Evolutionary conservation across 2,113 vertebrate genomes (phyloP).

Genomic region (Lota lota): DNA sequence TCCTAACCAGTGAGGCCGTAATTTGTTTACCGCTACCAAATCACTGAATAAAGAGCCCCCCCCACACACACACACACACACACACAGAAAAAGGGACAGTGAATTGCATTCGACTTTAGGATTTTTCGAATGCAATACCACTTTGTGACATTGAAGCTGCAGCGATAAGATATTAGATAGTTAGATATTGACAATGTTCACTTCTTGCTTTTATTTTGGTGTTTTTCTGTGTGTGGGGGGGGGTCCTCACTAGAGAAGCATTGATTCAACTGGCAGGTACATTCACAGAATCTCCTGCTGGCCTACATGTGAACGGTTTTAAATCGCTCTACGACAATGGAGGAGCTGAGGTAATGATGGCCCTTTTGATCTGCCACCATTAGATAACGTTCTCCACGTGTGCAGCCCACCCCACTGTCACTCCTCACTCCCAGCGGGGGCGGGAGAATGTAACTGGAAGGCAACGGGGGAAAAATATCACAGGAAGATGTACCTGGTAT

Average conservation of each 20-base stretch:
- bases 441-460: conserved; percentile 27
- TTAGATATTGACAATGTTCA: conserved; percentile 37
- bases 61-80: neutral
- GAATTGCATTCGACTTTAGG: neutral
- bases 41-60: conserved; percentile 20
- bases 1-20: conserved; percentile 43
- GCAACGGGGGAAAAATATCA: conserved; percentile 17
- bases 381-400: conserved; percentile 57
- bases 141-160: conserved; percentile 22
- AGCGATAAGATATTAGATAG: conserved; percentile 10
- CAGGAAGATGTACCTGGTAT: conserved; percentile 10
- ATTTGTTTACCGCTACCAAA: conserved; percentile 60
- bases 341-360: conserved; percentile 52
- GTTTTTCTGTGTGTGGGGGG: neutral
- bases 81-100: neutral
- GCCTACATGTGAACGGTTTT: conserved; percentile 43
- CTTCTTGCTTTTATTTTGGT: neutral
- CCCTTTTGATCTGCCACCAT: conserved; percentile 61
- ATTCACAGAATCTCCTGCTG: conserved; percentile 32
- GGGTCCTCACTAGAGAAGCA: conserved; percentile 14
- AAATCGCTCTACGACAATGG: conserved; percentile 40
- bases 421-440: conserved; percentile 39
- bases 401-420: conserved; percentile 42
- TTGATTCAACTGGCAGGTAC: conserved; percentile 40
- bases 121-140: neutral